Percentiles rank a stretch among this genome's conserved stretches.
Evolutionary conservation across 2,797 vertebrate genomes (phyloP).

Genomic region (Pempheris klunzingeri): DNA sequence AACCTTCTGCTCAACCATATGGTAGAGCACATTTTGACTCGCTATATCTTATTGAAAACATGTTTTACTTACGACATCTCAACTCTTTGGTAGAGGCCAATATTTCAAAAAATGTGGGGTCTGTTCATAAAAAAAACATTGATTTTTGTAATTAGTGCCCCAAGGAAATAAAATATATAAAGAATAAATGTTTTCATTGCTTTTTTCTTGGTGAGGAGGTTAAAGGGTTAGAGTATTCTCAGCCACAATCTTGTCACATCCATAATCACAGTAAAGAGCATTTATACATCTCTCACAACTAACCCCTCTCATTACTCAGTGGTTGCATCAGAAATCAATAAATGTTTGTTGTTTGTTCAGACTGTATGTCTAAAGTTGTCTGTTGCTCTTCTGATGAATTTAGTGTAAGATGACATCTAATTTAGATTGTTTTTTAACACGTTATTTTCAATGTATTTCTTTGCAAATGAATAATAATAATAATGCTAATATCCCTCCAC

Average conservation of each 20-base stretch:
- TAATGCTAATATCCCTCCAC: slow-evolving; percentile 28
- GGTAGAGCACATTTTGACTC: too few relatives aligned
- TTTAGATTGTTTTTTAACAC: neutral
- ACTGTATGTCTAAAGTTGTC: neutral
- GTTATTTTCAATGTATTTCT: neutral
- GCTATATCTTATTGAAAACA: too few relatives aligned
- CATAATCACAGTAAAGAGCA: slow-evolving; percentile 46
- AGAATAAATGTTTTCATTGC: too few relatives aligned
- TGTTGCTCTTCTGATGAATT: neutral
- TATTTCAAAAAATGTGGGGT: too few relatives aligned
- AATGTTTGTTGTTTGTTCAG: neutral
- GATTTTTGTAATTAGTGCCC: too few relatives aligned
- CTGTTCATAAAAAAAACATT: too few relatives aligned
- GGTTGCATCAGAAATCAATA: neutral
- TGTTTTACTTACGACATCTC: too few relatives aligned
- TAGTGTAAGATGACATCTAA: neutral
- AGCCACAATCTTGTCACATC: slow-evolving; percentile 24
- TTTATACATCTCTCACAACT: neutral
- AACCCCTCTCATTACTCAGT: neutral
- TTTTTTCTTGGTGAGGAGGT: too few relatives aligned
- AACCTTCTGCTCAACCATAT: too few relatives aligned
- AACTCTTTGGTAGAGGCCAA: too few relatives aligned
- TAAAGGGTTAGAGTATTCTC: too few relatives aligned
- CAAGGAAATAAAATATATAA: too few relatives aligned
- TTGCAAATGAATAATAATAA: neutral